Base-by-base conservation (phyloP, 2,113 vertebrate species). In the Turnix velox region DNA sequence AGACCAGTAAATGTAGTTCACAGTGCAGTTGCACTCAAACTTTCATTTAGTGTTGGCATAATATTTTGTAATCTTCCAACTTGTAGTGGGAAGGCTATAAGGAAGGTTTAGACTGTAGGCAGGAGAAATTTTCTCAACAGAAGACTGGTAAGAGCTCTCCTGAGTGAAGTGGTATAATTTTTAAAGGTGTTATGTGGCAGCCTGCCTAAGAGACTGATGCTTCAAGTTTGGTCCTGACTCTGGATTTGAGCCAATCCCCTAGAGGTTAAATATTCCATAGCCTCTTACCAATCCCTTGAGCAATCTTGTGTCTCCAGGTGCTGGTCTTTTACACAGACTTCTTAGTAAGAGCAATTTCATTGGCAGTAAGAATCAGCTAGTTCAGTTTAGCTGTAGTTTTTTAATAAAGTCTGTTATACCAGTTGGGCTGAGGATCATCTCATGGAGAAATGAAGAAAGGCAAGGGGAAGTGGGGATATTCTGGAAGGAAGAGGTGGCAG, bases 251-350 rank as follows among this genome's bases (percentile, higher is more conserved):
- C 94, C 96, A 95, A 37, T 93, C 57, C 92, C 91, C 91, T 25
- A 52, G 93, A 94, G 90, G 85, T 87, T 74, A 78, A 95, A 90
- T 94, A 81, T 94, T 96, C 88, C 80, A 55, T 83, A 84, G 92
- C 71, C 88, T 86, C 77, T 91, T 95, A 86, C 65, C 92, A 88
- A 87, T 81, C 85, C 93, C 92, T n/a, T 37, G 90, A 75, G 93
- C 48, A 46, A 65, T 74, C 85, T 59, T 15, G 19, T 90, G 80
- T 93, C 86, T 94, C 96, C 96, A 96, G 90, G 81, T 96, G 90
- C 69, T 87, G 16, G n/a, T 51, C 65, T 92, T 92, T 96, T 93
- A 84, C 43, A 39, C 77, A 81, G 73, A 57, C n/a, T 80, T 58
- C 82, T 91, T 48, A 76, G 33, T 66, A 74, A 90, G 92, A 84